A percentile compares a stretch with the other conserved stretches of the same genome.
These are phyloP conservation scores for Harpalus rufipes DNA, from an alignment of 2,888 invertebrate genomes.

Conservation along the genomic window DNA sequence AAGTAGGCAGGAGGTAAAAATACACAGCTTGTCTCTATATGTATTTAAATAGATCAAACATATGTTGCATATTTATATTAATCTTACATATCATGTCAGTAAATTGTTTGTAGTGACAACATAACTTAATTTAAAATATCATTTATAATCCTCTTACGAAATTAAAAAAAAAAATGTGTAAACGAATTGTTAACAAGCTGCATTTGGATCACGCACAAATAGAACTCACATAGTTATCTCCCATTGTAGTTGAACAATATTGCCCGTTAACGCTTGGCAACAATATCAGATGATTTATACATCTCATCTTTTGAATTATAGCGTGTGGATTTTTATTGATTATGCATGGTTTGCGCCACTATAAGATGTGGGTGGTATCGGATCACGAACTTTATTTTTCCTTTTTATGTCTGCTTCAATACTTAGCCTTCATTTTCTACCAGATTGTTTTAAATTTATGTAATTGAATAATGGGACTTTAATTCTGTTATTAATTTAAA, in stretches of 20 bases:
- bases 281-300: slow-evolving; percentile 57
- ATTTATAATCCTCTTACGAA: background rate
- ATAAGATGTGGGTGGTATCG: slow-evolving; percentile 42
- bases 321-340: slow-evolving; percentile 63
- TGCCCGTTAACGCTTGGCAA: slow-evolving; percentile 18
- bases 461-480: slow-evolving; percentile 48
- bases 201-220: slow-evolving; percentile 55
- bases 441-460: slow-evolving; percentile 46
- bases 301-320: slow-evolving; percentile 57
- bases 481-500: slow-evolving; percentile 51
- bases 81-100: too few relatives aligned
- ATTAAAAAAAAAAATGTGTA: background rate
- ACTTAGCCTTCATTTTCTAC: slow-evolving; percentile 29
- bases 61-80: too few relatives aligned
- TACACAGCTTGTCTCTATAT: too few relatives aligned
- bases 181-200: slow-evolving; percentile 46
- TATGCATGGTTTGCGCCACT: slow-evolving; percentile 57
- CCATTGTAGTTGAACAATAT: slow-evolving; percentile 56
- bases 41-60: too few relatives aligned
- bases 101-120: background rate
- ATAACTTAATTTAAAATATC: background rate
- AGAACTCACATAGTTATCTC: slow-evolving; percentile 54
- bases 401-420: slow-evolving; percentile 5
- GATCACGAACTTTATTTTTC: slow-evolving; percentile 10
- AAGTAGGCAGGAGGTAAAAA: too few relatives aligned